Evolutionary conservation across 2,888 invertebrate genomes (phyloP), one percentile per base, ranked within the genome.

Genomic region (Rugalucina vietnamica): DNA sequence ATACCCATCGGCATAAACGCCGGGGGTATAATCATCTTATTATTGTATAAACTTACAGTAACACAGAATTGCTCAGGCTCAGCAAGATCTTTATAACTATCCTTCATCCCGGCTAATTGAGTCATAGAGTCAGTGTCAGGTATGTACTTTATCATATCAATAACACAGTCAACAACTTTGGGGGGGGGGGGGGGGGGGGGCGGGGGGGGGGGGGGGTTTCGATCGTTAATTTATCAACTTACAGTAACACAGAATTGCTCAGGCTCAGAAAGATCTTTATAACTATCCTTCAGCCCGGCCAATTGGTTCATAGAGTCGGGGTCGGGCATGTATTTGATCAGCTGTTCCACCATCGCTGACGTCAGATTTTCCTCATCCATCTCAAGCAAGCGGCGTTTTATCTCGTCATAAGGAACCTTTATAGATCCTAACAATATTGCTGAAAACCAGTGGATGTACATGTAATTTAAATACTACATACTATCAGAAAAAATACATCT

Each of bases 201-300:
- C n/a, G n/a, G n/a, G n/a, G n/a, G n/a, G n/a, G n/a, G n/a, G n/a
- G n/a, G n/a, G n/a, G n/a, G n/a, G n/a, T n/a, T n/a, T n/a, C n/a
- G n/a, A n/a, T n/a, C n/a, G n/a, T n/a, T n/a, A n/a, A n/a, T n/a
- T n/a, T n/a, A n/a, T n/a, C n/a, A 34, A 65, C 65, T 94, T 94
- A 97, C 96, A 37, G 97, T 97, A 0, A 98, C 97, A 74, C 98
- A 97, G 95, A 99, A 99, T 95, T 98, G 98, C 94, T 99, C 99
- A 0, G 99, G 98, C 90, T 98, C 98, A 0, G 95, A 94, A 87
- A 95, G 95, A 18, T 98, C 97, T 75, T 97, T 96, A 93, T 97
- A 97, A 27, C 96, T 96, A 83, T 97, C 96, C 93, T 97, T 97
- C 86, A 97, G 96, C 85, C 97, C 97, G 37, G 97, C 97, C 12